phyloP scores from a whole-genome alignment of 2,113 vertebrate species.

The Pollimyrus isidori region DNA sequence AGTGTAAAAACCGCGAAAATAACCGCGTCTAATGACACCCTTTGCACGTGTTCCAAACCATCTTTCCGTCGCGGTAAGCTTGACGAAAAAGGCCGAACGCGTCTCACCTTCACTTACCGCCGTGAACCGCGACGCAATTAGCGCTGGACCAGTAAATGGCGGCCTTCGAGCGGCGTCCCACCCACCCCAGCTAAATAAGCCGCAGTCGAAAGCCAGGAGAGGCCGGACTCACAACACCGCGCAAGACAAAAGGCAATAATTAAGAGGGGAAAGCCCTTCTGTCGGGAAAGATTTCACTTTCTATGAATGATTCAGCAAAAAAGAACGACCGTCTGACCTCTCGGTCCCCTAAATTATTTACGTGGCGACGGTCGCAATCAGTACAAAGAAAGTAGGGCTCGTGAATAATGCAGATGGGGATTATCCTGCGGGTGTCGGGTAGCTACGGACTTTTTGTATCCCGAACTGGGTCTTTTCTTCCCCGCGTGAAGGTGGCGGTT shows the following conservation, averaged over 20 bases:
- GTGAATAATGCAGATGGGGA: conserved; percentile 52
- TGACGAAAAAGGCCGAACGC: not conserved
- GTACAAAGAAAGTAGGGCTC: conserved; percentile 30
- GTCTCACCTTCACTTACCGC: not conserved
- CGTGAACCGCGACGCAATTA: conserved; percentile 49
- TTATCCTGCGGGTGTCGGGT: conserved; percentile 48
- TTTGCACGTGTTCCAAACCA: not conserved
- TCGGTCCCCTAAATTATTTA: conserved; percentile 48
- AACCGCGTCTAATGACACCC: not conserved
- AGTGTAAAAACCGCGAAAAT: not conserved
- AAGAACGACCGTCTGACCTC: conserved; percentile 38
- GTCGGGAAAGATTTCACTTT: conserved; percentile 39
- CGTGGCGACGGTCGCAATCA: conserved; percentile 41
- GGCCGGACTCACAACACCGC: conserved; percentile 53
- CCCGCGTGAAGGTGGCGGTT: not conserved
- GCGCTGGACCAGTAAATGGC: conserved; percentile 44
- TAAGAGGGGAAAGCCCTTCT: conserved; percentile 44
- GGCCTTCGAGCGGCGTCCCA: conserved; percentile 24
- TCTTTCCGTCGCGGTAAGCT: not conserved
- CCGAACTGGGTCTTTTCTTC: not conserved
- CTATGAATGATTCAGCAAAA: conserved; percentile 47
- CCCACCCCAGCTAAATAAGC: conserved; percentile 38
- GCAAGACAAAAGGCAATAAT: conserved; percentile 51
- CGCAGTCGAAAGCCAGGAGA: conserved; percentile 48
- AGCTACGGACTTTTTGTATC: conserved; percentile 37